Evolutionary conservation across 2,797 vertebrate species (phyloP).

Genomic region (Premnoplex brunnescens): DNA sequence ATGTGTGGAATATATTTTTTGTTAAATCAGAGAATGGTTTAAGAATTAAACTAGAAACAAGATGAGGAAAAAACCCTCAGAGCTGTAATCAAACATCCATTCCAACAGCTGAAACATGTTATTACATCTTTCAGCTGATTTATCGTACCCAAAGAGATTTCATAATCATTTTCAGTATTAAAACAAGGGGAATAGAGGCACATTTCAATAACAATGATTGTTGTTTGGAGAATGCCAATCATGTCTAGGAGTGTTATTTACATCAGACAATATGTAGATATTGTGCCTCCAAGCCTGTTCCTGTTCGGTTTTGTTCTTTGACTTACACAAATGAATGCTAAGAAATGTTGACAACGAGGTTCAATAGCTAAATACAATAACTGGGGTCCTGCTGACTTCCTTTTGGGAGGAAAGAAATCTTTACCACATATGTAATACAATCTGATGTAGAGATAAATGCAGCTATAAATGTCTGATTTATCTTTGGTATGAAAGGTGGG

Average conservation of each 20-base stretch:
- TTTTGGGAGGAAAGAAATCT: constrained; percentile 38
- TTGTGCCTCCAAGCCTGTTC: constrained; percentile 74
- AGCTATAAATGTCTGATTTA: neutral
- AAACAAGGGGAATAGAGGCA: constrained; percentile 83
- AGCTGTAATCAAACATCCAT: constrained; percentile 77
- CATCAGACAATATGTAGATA: constrained; percentile 83
- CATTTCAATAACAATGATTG: constrained; percentile 89
- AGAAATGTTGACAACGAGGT: constrained; percentile 66
- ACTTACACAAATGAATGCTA: constrained; percentile 79
- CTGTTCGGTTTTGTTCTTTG: constrained; percentile 76
- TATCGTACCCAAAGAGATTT: constrained; percentile 78
- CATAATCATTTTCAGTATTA: constrained; percentile 82
- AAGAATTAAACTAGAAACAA: constrained; percentile 70
- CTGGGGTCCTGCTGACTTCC: neutral
- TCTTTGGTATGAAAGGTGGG: constrained; percentile 25
- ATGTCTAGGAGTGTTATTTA: constrained; percentile 77
- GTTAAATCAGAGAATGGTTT: constrained; percentile 58
- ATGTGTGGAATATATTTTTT: constrained; percentile 40
- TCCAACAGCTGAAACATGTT: constrained; percentile 73
- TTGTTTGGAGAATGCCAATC: constrained; percentile 82
- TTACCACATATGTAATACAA: constrained; percentile 17
- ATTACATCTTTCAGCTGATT: constrained; percentile 79
- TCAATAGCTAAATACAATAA: constrained; percentile 70
- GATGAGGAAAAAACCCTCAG: constrained; percentile 66
- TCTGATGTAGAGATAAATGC: constrained; percentile 28